Percentiles rank a stretch among this genome's conserved stretches.
phyloP scores from a whole-genome alignment of 1,140 invertebrate genomes.

The Laupala kohalensis region DNA sequence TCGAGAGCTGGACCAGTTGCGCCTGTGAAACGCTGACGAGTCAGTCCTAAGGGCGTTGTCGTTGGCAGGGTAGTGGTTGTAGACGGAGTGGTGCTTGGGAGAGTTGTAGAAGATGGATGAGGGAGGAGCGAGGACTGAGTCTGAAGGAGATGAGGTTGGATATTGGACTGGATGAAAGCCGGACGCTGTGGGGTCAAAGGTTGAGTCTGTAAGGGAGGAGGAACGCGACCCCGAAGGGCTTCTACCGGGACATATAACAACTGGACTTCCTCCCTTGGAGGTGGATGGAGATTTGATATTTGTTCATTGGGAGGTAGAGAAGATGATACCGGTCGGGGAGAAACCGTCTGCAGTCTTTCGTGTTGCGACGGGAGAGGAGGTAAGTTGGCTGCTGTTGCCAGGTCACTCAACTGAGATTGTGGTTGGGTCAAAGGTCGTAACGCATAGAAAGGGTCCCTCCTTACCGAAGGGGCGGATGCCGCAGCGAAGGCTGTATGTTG shows the following conservation, averaged over 20 bases:
- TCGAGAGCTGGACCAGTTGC: neutral
- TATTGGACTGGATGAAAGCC: slow-evolving; percentile 11
- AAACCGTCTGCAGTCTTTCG: no score
- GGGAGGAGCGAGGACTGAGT: no score
- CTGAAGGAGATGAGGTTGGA: neutral
- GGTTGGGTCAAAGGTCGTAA: no score
- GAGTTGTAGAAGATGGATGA: neutral
- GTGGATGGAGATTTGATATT: neutral
- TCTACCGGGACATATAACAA: slow-evolving; percentile 67
- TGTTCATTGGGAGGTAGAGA: no score
- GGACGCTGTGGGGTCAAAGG: slow-evolving; percentile 21
- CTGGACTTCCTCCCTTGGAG: slow-evolving; percentile 47
- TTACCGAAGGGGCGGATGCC: no score
- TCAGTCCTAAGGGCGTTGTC: neutral
- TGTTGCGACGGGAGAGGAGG: no score
- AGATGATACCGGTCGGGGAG: no score
- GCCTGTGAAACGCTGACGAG: neutral
- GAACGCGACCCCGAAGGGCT: slow-evolving; percentile 35
- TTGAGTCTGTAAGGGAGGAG: neutral
- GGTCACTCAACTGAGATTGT: no score
- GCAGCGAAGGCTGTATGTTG: neutral
- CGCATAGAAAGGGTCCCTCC: no score
- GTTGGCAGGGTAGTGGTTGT: neutral
- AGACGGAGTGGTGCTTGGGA: neutral
- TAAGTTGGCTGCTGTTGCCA: no score